Conservation (phyloP, 2,113 vertebrate genomes). For the Felis chaus region DNA sequence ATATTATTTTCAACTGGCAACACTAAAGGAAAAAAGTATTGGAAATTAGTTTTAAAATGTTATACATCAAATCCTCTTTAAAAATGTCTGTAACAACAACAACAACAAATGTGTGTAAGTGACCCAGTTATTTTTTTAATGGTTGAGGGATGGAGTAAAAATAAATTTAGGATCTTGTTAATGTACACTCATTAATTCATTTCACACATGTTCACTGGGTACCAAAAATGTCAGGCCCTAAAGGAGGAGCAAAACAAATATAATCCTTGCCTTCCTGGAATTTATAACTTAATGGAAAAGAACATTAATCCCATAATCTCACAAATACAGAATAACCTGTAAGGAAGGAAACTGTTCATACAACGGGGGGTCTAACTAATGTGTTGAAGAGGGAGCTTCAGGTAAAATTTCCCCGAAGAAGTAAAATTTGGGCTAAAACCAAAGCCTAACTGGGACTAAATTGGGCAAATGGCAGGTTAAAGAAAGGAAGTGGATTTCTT, state of each 20-base stretch:
- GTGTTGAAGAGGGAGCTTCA: neutral
- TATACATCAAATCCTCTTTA: neutral
- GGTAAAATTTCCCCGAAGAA: neutral
- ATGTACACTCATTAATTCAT: constrained; percentile 23
- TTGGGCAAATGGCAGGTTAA: neutral
- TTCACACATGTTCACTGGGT: constrained; percentile 15
- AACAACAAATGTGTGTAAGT: neutral
- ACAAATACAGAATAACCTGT: neutral
- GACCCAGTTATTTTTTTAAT: neutral
- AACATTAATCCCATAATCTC: neutral
- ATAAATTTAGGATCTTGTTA: neutral
- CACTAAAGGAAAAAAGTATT: neutral
- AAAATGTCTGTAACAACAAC: neutral
- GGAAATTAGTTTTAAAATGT: neutral
- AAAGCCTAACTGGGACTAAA: neutral
- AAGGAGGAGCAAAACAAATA: neutral
- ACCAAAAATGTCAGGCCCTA: neutral
- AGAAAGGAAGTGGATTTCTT: neutral
- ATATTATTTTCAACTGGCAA: neutral
- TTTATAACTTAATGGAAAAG: constrained; percentile 5
- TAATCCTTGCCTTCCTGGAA: neutral
- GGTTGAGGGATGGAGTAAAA: neutral
- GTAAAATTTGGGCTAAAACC: neutral
- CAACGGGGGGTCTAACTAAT: neutral
- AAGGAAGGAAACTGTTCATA: neutral